A percentile compares a stretch with the other conserved stretches of the same genome.
These are phyloP conservation scores for Thaumatotibia leucotreta DNA, from an alignment of 1,140 invertebrate genomes.

Conservation along the genomic window DNA sequence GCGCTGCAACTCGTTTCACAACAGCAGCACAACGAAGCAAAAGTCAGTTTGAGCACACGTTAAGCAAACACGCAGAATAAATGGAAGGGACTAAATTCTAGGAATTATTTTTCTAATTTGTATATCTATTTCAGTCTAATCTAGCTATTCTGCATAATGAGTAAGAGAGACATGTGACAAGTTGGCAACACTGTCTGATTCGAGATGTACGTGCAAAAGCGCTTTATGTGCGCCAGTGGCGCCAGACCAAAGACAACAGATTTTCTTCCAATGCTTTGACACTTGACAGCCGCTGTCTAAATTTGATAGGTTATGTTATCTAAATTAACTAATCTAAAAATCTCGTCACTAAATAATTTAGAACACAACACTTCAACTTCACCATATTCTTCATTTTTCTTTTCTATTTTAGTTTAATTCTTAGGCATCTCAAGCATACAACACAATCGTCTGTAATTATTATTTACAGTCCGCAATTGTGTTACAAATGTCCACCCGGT, in stretches of 20 bases:
- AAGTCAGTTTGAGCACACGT: neutral
- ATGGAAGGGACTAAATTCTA: neutral
- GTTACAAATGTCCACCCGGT: slow-evolving; percentile 54
- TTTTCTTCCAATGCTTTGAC: neutral
- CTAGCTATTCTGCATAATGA: neutral
- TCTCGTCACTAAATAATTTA: too few species aligned
- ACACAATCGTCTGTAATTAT: too few species aligned
- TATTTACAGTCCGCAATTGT: too few species aligned
- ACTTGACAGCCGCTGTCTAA: slow-evolving; percentile 29
- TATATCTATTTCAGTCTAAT: neutral
- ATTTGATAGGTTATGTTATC: slow-evolving; percentile 13
- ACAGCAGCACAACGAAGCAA: neutral
- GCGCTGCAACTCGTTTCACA: neutral
- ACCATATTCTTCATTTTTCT: too few species aligned
- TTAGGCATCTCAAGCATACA: too few species aligned
- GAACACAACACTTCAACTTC: too few species aligned
- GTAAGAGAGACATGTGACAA: neutral
- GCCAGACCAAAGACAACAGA: neutral
- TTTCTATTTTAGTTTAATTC: too few species aligned
- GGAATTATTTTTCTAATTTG: neutral
- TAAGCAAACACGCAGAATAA: neutral
- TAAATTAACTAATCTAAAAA: too few species aligned
- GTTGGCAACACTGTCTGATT: neutral
- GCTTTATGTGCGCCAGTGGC: neutral
- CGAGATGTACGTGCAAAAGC: neutral